These are phyloP conservation scores for Notiomystis cincta DNA, from an alignment of 2,113 vertebrate species.

Conservation along the genomic window DNA sequence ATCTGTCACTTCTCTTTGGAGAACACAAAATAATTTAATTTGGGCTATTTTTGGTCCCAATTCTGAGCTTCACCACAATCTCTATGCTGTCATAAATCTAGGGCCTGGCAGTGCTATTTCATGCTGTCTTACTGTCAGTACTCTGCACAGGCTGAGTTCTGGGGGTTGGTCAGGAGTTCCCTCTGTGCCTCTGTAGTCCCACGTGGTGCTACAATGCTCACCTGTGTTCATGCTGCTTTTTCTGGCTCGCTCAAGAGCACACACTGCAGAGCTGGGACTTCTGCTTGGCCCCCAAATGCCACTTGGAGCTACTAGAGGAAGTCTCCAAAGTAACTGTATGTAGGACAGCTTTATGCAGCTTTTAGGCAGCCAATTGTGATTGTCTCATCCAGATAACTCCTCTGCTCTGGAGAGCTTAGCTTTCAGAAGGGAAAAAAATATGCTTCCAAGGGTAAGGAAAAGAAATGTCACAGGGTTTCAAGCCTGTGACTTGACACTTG, in stretches of 20 bases:
- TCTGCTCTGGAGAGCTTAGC: background rate
- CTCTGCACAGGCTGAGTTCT: background rate
- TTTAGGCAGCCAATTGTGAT: background rate
- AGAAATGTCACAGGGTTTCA: background rate
- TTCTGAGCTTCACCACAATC: background rate
- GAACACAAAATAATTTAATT: background rate
- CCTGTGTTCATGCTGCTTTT: background rate
- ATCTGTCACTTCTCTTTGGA: conserved; percentile 5
- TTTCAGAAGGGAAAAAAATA: background rate
- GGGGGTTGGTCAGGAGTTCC: background rate
- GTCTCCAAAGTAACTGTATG: background rate
- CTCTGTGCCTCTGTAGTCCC: background rate
- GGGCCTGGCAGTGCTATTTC: background rate
- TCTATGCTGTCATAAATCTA: background rate
- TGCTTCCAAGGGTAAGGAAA: background rate
- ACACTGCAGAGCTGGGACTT: background rate
- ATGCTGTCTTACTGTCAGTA: background rate
- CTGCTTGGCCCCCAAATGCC: background rate
- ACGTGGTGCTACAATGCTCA: background rate
- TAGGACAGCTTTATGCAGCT: background rate
- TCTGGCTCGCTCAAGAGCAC: background rate
- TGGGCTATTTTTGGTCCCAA: background rate
- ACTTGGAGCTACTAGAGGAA: background rate
- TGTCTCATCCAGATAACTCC: background rate
- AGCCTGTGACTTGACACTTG: background rate